A percentile compares a stretch with the other conserved stretches of the same genome.
Conservation (phyloP, 2,888 invertebrate genomes). For the Drosophila putrida region DNA sequence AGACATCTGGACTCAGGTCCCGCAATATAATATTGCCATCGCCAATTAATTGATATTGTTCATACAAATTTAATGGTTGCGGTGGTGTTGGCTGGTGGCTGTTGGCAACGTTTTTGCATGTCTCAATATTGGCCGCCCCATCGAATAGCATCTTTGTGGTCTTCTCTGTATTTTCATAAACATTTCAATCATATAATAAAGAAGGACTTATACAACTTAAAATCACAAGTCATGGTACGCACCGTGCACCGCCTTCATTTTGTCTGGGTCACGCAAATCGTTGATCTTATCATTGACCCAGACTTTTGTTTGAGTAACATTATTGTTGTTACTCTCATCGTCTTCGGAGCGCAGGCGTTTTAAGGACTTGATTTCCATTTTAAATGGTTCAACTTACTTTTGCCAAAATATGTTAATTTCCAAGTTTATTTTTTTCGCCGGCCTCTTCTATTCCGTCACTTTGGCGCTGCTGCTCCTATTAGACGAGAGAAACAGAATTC, state of each 20-base stretch:
- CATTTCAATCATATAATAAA: neutral
- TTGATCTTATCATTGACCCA: conserved; percentile 70
- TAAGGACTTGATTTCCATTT: conserved; percentile 40
- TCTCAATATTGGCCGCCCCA: conserved; percentile 54
- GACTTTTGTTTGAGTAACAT: conserved; percentile 65
- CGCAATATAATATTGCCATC: conserved; percentile 73
- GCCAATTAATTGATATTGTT: conserved; percentile 67
- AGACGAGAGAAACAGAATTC: neutral
- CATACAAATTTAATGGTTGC: conserved; percentile 8
- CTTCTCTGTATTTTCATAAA: conserved; percentile 58
- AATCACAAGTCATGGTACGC: conserved; percentile 15
- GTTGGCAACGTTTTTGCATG: conserved; percentile 6
- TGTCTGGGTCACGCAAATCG: conserved; percentile 60
- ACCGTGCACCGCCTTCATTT: conserved; percentile 79
- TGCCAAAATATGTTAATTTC: neutral
- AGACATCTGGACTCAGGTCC: conserved; percentile 49
- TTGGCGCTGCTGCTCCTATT: conserved; percentile 2
- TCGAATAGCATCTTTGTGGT: conserved; percentile 71
- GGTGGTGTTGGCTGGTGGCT: neutral
- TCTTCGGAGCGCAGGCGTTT: conserved; percentile 66
- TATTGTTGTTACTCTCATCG: conserved; percentile 66
- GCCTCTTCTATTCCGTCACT: neutral
- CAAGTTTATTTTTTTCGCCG: conserved; percentile 1
- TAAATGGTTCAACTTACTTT: neutral
- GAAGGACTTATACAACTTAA: neutral